Conservation (phyloP, 2,888 invertebrate species). For the Zeuzera pyrina region DNA sequence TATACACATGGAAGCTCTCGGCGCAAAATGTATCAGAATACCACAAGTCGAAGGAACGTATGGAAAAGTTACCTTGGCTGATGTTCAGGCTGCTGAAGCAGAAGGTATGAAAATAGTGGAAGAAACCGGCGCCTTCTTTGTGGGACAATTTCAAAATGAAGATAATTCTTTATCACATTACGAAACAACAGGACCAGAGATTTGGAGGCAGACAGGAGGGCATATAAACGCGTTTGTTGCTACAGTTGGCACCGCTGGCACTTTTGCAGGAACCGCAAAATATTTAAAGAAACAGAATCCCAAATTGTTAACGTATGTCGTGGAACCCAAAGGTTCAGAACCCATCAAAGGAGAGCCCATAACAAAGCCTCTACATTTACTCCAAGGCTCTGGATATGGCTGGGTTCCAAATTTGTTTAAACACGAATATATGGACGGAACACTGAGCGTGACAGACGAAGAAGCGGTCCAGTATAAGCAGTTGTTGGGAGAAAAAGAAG, state of each 20-base stretch:
- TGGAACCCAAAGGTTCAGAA: conserved; percentile 56
- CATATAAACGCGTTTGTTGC: conserved; percentile 55
- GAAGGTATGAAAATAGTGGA: conserved; percentile 40
- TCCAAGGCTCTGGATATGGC: conserved; percentile 63
- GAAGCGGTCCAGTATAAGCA: conserved; percentile 46
- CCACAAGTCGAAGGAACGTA: conserved; percentile 62
- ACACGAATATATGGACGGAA: conserved; percentile 50
- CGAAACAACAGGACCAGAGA: conserved; percentile 57
- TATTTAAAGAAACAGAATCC: conserved; percentile 56
- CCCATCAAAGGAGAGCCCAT: conserved; percentile 50
- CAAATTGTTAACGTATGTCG: conserved; percentile 42
- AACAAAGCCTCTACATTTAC: conserved; percentile 54
- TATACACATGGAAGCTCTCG: conserved; percentile 61
- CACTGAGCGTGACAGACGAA: conserved; percentile 50
- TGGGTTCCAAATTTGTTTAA: conserved; percentile 52
- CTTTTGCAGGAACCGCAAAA: conserved; percentile 48
- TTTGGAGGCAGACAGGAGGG: conserved; percentile 60
- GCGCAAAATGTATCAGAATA: conserved; percentile 51
- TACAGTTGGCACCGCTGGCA: conserved; percentile 57
- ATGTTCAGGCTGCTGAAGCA: conserved; percentile 49
- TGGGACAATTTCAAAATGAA: conserved; percentile 53
- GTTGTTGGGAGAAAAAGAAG: conserved; percentile 52
- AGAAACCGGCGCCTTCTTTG: conserved; percentile 47
- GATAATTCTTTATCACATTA: conserved; percentile 50
- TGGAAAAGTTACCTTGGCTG: conserved; percentile 54